Percentiles rank a stretch among this genome's conserved stretches.
These are phyloP conservation scores for Buceros bicornis DNA, from an alignment of 2,797 vertebrate species.

Conservation along the genomic window DNA sequence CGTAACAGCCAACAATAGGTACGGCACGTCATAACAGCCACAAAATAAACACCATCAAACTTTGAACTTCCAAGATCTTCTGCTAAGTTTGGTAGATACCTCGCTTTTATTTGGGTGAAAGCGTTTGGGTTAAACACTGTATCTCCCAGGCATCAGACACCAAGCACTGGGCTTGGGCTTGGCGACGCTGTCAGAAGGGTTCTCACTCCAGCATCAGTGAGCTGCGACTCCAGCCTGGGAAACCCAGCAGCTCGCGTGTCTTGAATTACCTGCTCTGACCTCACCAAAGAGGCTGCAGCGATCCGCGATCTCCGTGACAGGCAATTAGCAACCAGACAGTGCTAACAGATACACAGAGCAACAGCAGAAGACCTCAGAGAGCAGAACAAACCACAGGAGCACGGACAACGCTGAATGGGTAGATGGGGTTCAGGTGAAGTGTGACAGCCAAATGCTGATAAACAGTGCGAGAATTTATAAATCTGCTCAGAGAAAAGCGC, in stretches of 20 bases:
- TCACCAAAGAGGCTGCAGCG: conserved; percentile 40
- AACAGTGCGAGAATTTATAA: background rate
- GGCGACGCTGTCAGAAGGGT: background rate
- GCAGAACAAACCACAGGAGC: background rate
- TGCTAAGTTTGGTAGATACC: background rate
- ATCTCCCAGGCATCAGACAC: background rate
- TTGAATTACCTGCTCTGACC: conserved; percentile 52
- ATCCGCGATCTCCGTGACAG: background rate
- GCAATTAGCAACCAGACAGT: conserved; percentile 39
- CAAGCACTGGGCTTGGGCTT: background rate
- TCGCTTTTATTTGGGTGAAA: background rate
- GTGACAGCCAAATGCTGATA: conserved; percentile 8
- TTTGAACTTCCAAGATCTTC: background rate
- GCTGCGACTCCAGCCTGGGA: background rate
- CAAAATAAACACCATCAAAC: background rate
- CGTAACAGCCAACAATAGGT: background rate
- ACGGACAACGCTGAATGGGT: background rate
- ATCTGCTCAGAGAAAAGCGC: background rate
- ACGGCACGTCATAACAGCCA: background rate
- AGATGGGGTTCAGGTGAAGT: background rate
- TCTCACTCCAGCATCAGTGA: background rate
- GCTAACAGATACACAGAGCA: background rate
- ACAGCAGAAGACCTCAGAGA: background rate
- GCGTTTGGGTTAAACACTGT: background rate
- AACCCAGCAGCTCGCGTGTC: conserved; percentile 15